These are phyloP conservation scores for Eustalomyia histrio DNA, from an alignment of 2,888 invertebrate genomes.

Conservation along the genomic window DNA sequence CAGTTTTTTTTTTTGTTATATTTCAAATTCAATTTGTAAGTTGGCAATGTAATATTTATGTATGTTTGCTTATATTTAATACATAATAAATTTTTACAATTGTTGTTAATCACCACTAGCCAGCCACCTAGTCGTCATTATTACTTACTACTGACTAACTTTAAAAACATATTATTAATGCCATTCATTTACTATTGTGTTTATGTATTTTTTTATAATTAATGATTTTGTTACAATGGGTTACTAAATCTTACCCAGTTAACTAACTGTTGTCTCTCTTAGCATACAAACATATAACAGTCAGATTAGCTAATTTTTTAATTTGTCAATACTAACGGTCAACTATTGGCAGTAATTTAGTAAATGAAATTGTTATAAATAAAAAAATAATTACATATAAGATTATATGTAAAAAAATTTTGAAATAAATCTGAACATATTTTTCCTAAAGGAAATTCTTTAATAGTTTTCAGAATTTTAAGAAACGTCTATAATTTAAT, in stretches of 20 bases:
- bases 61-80: not conserved
- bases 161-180: not conserved
- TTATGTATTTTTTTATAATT: conserved; percentile 1
- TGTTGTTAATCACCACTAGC: not conserved
- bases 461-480: no score
- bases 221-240: conserved; percentile 28
- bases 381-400: no score
- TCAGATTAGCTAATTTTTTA: not conserved
- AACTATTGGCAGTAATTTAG: not conserved
- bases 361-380: not conserved
- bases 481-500: no score
- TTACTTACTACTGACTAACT: not conserved
- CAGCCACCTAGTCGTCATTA: conserved; percentile 31
- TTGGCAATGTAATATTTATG: not conserved
- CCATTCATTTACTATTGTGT: not conserved
- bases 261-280: conserved; percentile 32
- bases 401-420: no score
- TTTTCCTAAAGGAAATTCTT: no score
- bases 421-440: no score
- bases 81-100: not conserved
- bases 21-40: not conserved
- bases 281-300: conserved; percentile 27
- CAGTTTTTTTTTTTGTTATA: not conserved
- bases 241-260: conserved; percentile 36
- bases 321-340: not conserved